Evolutionary conservation across 2,888 invertebrate species (phyloP).

Genomic region (Phengaris arion): DNA sequence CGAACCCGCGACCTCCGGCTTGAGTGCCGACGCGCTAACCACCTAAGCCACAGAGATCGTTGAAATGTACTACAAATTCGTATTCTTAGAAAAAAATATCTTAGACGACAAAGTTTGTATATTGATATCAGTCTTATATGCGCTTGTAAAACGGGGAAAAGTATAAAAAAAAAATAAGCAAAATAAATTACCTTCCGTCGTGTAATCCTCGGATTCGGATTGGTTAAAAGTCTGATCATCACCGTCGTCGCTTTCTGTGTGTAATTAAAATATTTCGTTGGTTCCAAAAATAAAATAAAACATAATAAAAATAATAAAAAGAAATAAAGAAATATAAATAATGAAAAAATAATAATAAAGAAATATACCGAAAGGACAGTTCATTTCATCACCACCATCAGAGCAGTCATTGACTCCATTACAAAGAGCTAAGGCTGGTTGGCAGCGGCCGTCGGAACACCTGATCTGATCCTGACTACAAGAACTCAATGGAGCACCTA

Average conservation of each 20-base stretch:
- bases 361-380: constrained; percentile 45
- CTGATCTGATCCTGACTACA: constrained; percentile 53
- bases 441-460: constrained; percentile 79
- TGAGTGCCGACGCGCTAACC: no score
- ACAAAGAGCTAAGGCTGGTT: constrained; percentile 62
- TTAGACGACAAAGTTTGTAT: no score
- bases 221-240: background rate
- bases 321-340: background rate
- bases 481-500: constrained; percentile 47
- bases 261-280: background rate
- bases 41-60: no score
- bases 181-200: background rate
- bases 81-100: no score
- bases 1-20: no score
- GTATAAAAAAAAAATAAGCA: background rate
- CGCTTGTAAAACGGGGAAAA: background rate
- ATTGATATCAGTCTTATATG: no score
- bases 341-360: constrained; percentile 22
- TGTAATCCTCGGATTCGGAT: background rate
- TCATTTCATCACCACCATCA: constrained; percentile 66
- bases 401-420: constrained; percentile 66
- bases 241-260: background rate
- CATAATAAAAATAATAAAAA: background rate
- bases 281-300: background rate
- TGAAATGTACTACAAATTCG: no score